Base-by-base conservation (phyloP, 1,140 invertebrate species). In the Drosophila parabipectinata region DNA sequence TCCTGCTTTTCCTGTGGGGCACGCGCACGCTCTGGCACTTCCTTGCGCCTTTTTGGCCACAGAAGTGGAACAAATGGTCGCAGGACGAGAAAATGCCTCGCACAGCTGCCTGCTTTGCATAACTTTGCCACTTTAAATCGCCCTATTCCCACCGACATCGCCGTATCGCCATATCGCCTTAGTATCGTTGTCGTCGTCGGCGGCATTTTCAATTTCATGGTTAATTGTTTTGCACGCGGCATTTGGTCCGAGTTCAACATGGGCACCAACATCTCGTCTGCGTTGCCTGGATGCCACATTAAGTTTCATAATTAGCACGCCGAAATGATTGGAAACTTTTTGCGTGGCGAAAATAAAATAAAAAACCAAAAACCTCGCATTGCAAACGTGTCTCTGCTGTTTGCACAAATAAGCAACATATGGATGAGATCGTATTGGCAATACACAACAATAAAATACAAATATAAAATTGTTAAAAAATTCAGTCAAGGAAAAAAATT, bases 181-280 rank as follows among this genome's bases (percentile, higher is more conserved):
- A 14, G 61, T 18, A 44, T 47, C 58, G 26, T 54, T 15, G 26
- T 56, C 34, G 28, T 55, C 77, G 57, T 53, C 59, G 60, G 71
- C 83, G 76, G 76, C 83, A 88, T 88, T 88, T 88, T 88, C 83
- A 88, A 88, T 88, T 88, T 88, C 83, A 88, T 88, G 83, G 83
- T 88, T 88, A 88, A 88, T 88, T 88, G 83, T 88, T 82, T 83
- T 88, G 84, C 83, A 88, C 83, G 83, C 83, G 73, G 83, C 83
- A 88, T 88, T 88, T 88, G 83, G 62, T 58, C 51, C 58, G 64
- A 75, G 68, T 81, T 77, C 68, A 80, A 68, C 67, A 72, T 59
- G 71, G 56, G 54, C 71, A 78, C 28, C 53, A 51, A 41, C 57
- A 21, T 24, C 44, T 47, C 61, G 60, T 44, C 74, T 67, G 57